These are phyloP conservation scores for Eulithis testata DNA, from an alignment of 2,888 invertebrate genomes.

Conservation along the genomic window DNA sequence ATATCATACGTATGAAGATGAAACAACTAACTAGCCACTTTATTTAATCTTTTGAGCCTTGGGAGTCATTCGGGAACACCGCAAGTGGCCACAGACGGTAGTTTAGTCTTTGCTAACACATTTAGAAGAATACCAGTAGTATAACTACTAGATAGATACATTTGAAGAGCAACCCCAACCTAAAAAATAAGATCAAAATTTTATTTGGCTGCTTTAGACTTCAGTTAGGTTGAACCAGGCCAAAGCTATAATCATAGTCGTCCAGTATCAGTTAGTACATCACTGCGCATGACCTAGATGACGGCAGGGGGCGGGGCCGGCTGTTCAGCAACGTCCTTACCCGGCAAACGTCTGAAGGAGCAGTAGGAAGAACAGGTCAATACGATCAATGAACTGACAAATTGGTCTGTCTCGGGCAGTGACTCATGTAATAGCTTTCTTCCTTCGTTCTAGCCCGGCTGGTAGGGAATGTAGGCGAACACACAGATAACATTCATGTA, in stretches of 20 bases:
- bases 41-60: conserved; percentile 46
- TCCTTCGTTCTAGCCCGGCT: conserved; percentile 19
- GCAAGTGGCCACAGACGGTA: conserved; percentile 30
- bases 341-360: conserved; percentile 53
- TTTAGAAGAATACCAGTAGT: conserved; percentile 2
- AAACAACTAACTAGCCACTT: conserved; percentile 43
- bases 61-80: conserved; percentile 33
- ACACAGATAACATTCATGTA: not conserved
- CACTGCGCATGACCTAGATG: conserved; percentile 68
- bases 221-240: conserved; percentile 41
- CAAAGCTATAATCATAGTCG: conserved; percentile 47
- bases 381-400: conserved; percentile 46
- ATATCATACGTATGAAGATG: conserved; percentile 52
- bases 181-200: conserved; percentile 8
- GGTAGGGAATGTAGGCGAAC: conserved; percentile 9
- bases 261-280: conserved; percentile 54
- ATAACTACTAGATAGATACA: not conserved
- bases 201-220: conserved; percentile 16
- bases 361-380: conserved; percentile 48
- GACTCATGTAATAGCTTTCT: conserved; percentile 35
- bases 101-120: conserved; percentile 22
- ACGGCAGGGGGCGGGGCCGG: conserved; percentile 60
- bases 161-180: not conserved
- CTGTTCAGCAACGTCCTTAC: conserved; percentile 55
- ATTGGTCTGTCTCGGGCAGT: conserved; percentile 42